These are phyloP conservation scores for Centropyge bicolor DNA, from an alignment of 2,797 vertebrate species.

Conservation along the genomic window DNA sequence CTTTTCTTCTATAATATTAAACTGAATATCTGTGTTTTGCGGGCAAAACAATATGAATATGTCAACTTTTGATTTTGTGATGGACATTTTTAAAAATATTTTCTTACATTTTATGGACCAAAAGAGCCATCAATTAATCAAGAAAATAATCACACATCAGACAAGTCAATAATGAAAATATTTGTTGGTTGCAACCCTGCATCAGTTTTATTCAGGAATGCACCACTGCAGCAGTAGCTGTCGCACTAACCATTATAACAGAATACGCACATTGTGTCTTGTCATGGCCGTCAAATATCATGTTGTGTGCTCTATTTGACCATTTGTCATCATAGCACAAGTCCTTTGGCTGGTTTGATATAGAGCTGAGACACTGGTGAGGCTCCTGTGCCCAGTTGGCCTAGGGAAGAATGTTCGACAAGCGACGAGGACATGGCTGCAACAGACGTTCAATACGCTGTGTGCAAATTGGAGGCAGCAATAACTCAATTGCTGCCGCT, in stretches of 20 bases:
- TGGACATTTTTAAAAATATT: background rate
- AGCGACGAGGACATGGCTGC: conserved; percentile 75
- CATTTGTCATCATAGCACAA: conserved; percentile 46
- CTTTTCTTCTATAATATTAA: background rate
- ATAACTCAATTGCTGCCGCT: conserved; percentile 88
- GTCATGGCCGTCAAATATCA: conserved; percentile 34
- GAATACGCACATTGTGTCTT: conserved; percentile 19
- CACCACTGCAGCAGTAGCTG: background rate
- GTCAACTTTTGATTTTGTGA: background rate
- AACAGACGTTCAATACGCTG: conserved; percentile 82
- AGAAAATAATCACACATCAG: background rate
- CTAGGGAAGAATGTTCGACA: conserved; percentile 70
- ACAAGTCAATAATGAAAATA: background rate
- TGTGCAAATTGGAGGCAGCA: conserved; percentile 87
- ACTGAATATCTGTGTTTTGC: background rate
- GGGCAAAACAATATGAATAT: background rate
- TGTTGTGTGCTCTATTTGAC: conserved; percentile 37
- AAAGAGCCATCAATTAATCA: background rate
- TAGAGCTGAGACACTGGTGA: conserved; percentile 43
- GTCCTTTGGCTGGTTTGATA: conserved; percentile 40
- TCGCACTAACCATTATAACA: background rate
- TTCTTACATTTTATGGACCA: background rate
- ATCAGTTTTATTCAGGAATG: background rate
- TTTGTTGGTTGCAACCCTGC: background rate
- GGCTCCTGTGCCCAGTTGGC: conserved; percentile 61